Conservation (phyloP, 2,113 vertebrate genomes). For the Cynopterus brachyotis region DNA sequence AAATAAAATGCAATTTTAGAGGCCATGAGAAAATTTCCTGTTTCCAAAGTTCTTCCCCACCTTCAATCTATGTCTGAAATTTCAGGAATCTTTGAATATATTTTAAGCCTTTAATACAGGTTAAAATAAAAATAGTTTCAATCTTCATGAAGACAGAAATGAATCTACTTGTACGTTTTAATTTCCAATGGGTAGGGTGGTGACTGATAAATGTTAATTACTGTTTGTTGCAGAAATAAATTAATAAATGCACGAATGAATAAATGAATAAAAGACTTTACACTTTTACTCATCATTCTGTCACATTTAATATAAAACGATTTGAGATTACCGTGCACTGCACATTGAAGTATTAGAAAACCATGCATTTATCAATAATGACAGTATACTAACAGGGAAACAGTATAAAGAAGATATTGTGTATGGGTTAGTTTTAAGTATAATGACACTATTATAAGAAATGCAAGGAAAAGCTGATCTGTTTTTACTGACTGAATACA, state of each 20-base stretch:
- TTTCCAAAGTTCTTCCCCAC: background rate
- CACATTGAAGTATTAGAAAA: background rate
- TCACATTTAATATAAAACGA: background rate
- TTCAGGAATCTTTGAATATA: background rate
- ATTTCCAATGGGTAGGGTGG: background rate
- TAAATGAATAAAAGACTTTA: background rate
- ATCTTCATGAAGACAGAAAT: background rate
- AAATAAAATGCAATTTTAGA: background rate
- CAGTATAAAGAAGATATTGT: background rate
- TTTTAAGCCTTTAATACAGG: background rate
- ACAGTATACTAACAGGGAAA: background rate
- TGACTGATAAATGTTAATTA: background rate
- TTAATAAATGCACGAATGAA: background rate
- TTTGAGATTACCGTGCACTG: background rate
- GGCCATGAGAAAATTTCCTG: background rate
- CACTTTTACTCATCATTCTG: background rate
- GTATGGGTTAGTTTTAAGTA: background rate
- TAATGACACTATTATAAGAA: background rate
- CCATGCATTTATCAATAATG: background rate
- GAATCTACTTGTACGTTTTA: background rate
- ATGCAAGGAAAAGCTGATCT: background rate
- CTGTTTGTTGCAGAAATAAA: background rate
- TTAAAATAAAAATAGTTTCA: background rate
- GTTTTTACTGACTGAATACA: background rate
- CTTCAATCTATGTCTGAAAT: background rate